Conservation (phyloP, 2,888 invertebrate species). For the Synanthedon formicaeformis region DNA sequence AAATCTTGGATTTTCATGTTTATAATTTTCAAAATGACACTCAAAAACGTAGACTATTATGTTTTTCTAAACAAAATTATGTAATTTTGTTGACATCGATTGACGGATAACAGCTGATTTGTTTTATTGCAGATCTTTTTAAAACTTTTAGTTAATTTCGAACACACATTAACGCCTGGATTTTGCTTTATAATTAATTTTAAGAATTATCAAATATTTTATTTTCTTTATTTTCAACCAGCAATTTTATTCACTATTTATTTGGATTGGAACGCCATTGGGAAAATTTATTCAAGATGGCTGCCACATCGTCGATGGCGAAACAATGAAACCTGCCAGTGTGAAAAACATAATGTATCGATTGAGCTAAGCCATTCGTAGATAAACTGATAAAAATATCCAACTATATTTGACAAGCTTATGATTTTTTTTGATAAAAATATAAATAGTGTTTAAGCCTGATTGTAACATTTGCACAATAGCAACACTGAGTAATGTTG, state of each 20-base stretch:
- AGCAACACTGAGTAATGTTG: too few species aligned
- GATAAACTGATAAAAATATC: too few species aligned
- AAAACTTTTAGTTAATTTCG: slow-evolving; percentile 20
- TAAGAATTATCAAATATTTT: slow-evolving; percentile 14
- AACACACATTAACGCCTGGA: slow-evolving; percentile 11
- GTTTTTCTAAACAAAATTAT: slow-evolving; percentile 72
- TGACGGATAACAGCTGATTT: slow-evolving; percentile 72
- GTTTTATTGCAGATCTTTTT: slow-evolving; percentile 62
- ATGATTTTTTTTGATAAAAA: too few species aligned
- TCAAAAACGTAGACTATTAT: slow-evolving; percentile 58
- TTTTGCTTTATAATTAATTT: slow-evolving; percentile 5
- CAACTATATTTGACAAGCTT: too few species aligned
- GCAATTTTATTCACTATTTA: slow-evolving; percentile 39
- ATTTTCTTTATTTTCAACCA: slow-evolving; percentile 15
- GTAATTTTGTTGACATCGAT: slow-evolving; percentile 73
- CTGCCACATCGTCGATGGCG: slow-evolving; percentile 18
- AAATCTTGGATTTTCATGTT: slow-evolving; percentile 47
- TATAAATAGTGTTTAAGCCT: too few species aligned
- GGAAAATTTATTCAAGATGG: slow-evolving; percentile 61
- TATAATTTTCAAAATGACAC: slow-evolving; percentile 57
- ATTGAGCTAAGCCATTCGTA: too few species aligned
- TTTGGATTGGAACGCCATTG: slow-evolving; percentile 51
- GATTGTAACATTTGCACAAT: too few species aligned
- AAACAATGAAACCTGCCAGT: slow-evolving; percentile 32
- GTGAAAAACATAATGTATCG: slow-evolving; percentile 13